Conservation (phyloP, 2,797 vertebrate species). For the Petrocephalus schoutedeni region DNA sequence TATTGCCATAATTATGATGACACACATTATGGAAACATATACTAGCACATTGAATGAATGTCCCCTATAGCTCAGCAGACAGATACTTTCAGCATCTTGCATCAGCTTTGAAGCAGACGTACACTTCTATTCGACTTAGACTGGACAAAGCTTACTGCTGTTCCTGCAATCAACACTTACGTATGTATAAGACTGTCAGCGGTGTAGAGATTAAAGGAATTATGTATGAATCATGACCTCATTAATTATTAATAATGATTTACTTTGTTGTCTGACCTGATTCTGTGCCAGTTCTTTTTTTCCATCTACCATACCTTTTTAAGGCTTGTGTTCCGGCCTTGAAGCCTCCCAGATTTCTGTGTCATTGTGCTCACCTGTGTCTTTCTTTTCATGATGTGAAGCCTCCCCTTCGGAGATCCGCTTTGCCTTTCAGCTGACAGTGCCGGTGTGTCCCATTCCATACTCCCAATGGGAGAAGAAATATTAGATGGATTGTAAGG, state of each 20-base stretch:
- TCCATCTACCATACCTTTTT: slow-evolving; percentile 6
- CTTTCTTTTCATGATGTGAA: neutral
- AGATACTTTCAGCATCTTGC: neutral
- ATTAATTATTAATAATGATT: neutral
- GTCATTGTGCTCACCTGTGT: neutral
- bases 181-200: neutral
- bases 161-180: neutral
- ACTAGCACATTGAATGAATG: neutral
- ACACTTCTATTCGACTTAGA: neutral
- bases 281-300: neutral
- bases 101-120: slow-evolving; percentile 12
- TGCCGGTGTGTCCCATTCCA: neutral
- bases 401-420: neutral
- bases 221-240: neutral
- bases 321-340: neutral
- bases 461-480: neutral
- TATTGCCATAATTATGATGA: neutral
- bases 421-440: neutral
- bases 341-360: neutral
- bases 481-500: slow-evolving; percentile 2
- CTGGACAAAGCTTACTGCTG: neutral
- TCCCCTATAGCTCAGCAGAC: neutral
- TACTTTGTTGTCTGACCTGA: neutral
- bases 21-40: neutral
- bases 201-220: neutral